These are phyloP conservation scores for Motacilla alba DNA, from an alignment of 2,113 vertebrate genomes.

Conservation along the genomic window DNA sequence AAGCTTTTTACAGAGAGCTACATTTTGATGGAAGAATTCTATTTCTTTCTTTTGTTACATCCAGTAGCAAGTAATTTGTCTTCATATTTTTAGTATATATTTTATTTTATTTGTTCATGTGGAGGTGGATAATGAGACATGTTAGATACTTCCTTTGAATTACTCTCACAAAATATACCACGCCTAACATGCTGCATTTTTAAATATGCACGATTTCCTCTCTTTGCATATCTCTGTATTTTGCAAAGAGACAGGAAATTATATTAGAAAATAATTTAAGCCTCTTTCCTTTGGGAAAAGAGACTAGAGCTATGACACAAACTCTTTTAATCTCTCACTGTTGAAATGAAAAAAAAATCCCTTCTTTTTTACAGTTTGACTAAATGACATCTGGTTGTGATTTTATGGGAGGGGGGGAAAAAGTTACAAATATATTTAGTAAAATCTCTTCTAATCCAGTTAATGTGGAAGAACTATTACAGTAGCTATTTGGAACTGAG, in stretches of 20 bases:
- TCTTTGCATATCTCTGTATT: not conserved
- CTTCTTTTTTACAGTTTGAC: constrained; percentile 35
- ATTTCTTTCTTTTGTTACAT: not conserved
- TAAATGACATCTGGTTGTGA: not conserved
- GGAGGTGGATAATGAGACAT: not conserved
- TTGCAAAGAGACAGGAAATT: constrained; percentile 35
- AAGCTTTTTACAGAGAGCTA: not conserved
- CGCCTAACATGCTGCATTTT: not conserved
- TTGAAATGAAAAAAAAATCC: constrained; percentile 35
- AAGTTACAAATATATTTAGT: not conserved
- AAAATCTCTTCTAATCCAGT: constrained; percentile 45
- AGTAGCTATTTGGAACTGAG: not conserved
- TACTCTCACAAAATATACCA: not conserved
- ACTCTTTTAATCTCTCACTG: constrained; percentile 43
- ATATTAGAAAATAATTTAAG: constrained; percentile 44
- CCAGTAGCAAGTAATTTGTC: not conserved
- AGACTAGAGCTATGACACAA: constrained; percentile 9
- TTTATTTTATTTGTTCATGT: not conserved
- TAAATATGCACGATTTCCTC: not conserved
- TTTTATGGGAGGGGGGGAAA: not conserved
- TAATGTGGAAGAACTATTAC: not conserved
- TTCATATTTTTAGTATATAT: not conserved
- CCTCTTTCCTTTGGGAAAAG: not conserved
- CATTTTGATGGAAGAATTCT: not conserved
- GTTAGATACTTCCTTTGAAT: not conserved